Evolutionary conservation across 2,113 vertebrate genomes (phyloP), one percentile per base, ranked within the genome.

Genomic region (Numenius arquata): DNA sequence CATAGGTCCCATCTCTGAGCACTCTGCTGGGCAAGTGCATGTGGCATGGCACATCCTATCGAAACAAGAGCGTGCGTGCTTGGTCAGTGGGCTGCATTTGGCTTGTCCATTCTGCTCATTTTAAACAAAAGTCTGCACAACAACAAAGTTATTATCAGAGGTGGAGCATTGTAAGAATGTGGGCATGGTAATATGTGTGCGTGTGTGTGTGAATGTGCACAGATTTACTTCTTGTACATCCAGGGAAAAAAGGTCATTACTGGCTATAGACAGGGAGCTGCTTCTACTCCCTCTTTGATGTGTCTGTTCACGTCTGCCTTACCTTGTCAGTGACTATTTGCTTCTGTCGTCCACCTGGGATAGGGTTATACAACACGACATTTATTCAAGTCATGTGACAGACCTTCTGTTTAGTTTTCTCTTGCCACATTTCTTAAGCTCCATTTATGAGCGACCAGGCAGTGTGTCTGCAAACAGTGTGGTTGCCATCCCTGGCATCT

Each of bases 1-100:
- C 3, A 0, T 23, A 23, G 18, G 36, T 68, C 34, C 34, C 18
- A 30, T 27, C 23, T 48, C 48, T 66, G 62, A 53, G 43, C 1
- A 1, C 43, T 21, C 26, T 9, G 76, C 21, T 10, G 6, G 43
- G 30, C 0, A 1, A 11, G 1, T 16, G 30, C 0, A 1, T 10
- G 1, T 16, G 58, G 15, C 11, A 12, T 19, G 30, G 63, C 11
- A 47, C 2, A 2, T 53, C 48, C 36, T 26, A 3, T 9, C 45
- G n/a, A 65, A 73, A n/a, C 38, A 75, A 23, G 14, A 25, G 29
- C 1, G 1, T 16, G 14, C 1, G 1, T 15, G 15, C 23, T 34
- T n/a, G 22, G 27, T 48, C 30, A 63, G 67, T 8, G 20, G 45
- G 9, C 30, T 70, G 40, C 1, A 0, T 66, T 65, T 70, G 36